Evolutionary conservation across 2,888 invertebrate species (phyloP), one percentile per base, ranked within the genome.

Genomic region (Eupithecia abbreviata): DNA sequence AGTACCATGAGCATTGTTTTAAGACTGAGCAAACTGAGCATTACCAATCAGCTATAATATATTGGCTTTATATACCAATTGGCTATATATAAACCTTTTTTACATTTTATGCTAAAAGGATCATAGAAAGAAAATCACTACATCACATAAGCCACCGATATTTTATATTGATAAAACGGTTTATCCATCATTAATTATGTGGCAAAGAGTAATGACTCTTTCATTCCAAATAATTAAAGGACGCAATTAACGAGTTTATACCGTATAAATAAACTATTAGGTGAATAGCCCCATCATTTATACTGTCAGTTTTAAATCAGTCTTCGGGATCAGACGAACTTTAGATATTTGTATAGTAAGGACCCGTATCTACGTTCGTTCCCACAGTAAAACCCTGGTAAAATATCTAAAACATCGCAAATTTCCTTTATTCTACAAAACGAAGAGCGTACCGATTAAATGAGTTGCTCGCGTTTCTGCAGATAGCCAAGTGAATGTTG

Each of bases 371-470:
- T 47, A 74, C 70, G 75, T 72, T 77, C 81, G 82, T 74, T 84
- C 85, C 77, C 82, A 77, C 80, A 80, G 81, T 85, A 85, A 85
- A 84, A 77, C 83, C 82, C 84, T 80, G 80, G 84, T 86, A 15
- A 30, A 66, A 42, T 42, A 86, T 86, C 84, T 87, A 85, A 89
- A 90, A 85, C 89, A 92, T 93, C 90, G 90, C 90, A 90, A 92
- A 91, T 89, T 91, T 92, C 89, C 88, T 88, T 88, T 93, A 92
- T 93, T 89, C 94, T 92, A 91, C 88, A 92, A 92, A 92, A 90
- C 91, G 92, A 92, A 93, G 92, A 93, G 93, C 91, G 93, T 92
- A 94, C 93, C 92, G 95, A 94, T 94, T 95, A 95, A 94, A 94
- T 92, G 93, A 93, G 94, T 93, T 94, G 94, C 94, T 91, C 95